Percentiles rank a stretch among this genome's conserved stretches.
These are phyloP conservation scores for Drosophila cracens DNA, from an alignment of 2,888 invertebrate species.

Conservation along the genomic window DNA sequence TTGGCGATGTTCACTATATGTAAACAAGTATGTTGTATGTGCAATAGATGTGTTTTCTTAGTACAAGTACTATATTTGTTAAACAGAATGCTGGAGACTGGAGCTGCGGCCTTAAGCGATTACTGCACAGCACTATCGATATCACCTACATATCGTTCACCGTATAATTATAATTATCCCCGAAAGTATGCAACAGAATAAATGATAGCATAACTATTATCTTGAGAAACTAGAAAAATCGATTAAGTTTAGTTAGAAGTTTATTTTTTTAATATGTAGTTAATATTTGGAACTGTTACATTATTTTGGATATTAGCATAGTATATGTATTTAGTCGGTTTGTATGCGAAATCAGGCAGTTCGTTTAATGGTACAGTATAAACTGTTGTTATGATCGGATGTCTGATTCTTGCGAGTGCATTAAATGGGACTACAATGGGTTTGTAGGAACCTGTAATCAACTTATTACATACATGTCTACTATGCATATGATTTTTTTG, in stretches of 20 bases:
- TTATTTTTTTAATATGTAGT: slow-evolving; percentile 57
- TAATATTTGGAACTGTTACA: slow-evolving; percentile 76
- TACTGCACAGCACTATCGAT: slow-evolving; percentile 39
- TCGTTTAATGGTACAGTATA: slow-evolving; percentile 10
- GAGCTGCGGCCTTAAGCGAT: not conserved
- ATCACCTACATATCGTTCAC: not conserved
- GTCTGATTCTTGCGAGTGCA: not conserved
- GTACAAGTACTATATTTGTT: not conserved
- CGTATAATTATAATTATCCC: not conserved
- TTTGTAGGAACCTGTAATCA: slow-evolving; percentile 8
- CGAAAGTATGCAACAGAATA: slow-evolving; percentile 16
- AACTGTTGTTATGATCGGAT: not conserved
- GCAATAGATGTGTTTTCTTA: not conserved
- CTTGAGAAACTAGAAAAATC: not conserved
- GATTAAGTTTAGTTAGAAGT: slow-evolving; percentile 54
- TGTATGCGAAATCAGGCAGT: slow-evolving; percentile 47
- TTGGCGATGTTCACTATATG: not conserved
- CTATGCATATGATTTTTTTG: slow-evolving; percentile 45
- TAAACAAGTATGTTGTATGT: not conserved
- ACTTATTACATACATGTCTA: slow-evolving; percentile 22
- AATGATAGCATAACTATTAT: fast-evolving
- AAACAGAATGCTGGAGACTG: not conserved
- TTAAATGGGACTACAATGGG: not conserved
- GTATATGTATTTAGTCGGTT: slow-evolving; percentile 41
- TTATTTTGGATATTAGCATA: slow-evolving; percentile 62